phyloP scores from a whole-genome alignment of 2,888 invertebrate genomes.

The Drosophila recens region DNA sequence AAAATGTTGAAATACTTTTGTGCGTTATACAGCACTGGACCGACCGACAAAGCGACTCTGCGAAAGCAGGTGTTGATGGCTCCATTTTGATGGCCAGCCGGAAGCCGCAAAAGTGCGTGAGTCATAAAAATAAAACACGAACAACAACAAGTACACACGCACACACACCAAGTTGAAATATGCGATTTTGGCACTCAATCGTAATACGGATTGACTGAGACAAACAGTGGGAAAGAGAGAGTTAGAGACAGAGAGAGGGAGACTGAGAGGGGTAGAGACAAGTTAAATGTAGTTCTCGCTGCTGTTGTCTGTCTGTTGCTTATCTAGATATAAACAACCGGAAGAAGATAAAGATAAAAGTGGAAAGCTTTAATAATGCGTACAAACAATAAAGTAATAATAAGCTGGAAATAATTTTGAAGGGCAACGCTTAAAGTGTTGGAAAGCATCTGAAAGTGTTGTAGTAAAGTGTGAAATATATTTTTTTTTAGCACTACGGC shows the following conservation, averaged over 20 bases:
- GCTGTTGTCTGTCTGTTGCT: neutral
- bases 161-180: constrained; percentile 65
- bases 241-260: neutral
- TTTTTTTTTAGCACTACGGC: neutral
- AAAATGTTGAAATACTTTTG: constrained; percentile 31
- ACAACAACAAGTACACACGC: constrained; percentile 19
- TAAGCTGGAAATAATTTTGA: neutral
- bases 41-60: constrained; percentile 20
- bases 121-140: constrained; percentile 75
- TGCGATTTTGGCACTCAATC: constrained; percentile 77
- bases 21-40: constrained; percentile 50
- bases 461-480: constrained; percentile 1
- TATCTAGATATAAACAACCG: constrained; percentile 5
- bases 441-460: constrained; percentile 6
- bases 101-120: constrained; percentile 80
- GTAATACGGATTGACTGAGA: constrained; percentile 38
- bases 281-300: constrained; percentile 35
- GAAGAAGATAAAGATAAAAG: constrained; percentile 18
- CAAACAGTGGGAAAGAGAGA: constrained; percentile 5
- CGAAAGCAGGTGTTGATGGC: constrained; percentile 77
- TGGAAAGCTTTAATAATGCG: constrained; percentile 26
- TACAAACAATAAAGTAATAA: constrained; percentile 18
- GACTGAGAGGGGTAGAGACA: neutral
- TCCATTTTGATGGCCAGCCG: constrained; percentile 78
- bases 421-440: neutral